Base-by-base conservation (phyloP, 2,113 vertebrate species). In the Psittacus erithacus region DNA sequence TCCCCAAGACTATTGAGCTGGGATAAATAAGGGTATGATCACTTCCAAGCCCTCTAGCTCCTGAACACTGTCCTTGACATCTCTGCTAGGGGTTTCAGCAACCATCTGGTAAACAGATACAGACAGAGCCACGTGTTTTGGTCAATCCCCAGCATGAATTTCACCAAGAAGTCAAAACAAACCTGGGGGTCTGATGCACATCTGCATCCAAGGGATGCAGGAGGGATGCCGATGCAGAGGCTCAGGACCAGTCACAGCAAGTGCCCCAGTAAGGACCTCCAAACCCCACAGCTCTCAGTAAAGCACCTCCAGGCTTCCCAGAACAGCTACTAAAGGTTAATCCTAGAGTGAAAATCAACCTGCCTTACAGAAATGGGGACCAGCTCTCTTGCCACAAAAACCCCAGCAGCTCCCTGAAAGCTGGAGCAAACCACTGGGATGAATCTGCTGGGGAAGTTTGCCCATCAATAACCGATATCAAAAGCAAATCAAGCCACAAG, bases 101-200 rank as follows among this genome's bases (percentile, higher is more conserved):
- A 9, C 14, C 44, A 14, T 1, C 43, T 22, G 35, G 7, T n/a
- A 25, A 67, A 29, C 1, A n/a, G 18, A 5, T 1, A 9, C 0
- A 2, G 70, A 11, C 13, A 13, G 11, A 57, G 5, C 3, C 5
- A 6, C 12, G 5, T 22, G 1, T 1, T 38, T 24, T 10, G 27
- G 17, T 25, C 24, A 44, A 41, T 14, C 27, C 27, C n/a, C 55
- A 24, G 17, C 17, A 18, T 44, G 62, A 57, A 29, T 75, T 63
- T 22, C 81, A 38, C 7, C 39, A 62, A 39, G 25, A 63, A 62
- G 11, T 25, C 10, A 7, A 35, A 50, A 1, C 35, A 43, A 22
- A 6, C 16, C 1, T 1, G 39, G 7, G 4, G 28, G 53, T 10
- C 64, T 39, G 33, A 14, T 1, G 47, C 31, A 55, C 20, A 9